These are phyloP conservation scores for Xiphophorus hellerii DNA, from an alignment of 2,113 vertebrate genomes.

Conservation along the genomic window DNA sequence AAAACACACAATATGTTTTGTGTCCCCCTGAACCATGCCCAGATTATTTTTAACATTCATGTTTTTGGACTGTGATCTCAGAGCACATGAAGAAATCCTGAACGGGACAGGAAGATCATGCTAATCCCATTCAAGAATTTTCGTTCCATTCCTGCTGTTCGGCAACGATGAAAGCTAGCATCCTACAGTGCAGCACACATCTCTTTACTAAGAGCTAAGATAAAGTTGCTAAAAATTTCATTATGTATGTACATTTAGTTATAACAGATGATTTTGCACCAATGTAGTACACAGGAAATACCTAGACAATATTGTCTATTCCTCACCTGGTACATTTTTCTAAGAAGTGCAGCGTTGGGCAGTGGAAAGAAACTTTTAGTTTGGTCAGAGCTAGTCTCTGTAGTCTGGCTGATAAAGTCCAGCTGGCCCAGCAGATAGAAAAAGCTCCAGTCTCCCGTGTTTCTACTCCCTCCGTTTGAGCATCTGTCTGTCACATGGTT, in stretches of 20 bases:
- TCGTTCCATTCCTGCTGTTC: no score
- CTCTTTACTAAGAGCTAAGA: not conserved
- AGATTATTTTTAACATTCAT: no score
- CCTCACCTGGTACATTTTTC: not conserved
- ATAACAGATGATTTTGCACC: not conserved
- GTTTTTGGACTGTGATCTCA: no score
- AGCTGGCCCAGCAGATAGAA: constrained; percentile 60
- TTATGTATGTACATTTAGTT: not conserved
- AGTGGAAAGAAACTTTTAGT: not conserved
- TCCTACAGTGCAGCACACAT: not conserved
- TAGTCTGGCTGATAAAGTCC: constrained; percentile 71
- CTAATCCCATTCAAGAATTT: no score
- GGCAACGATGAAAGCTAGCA: not conserved
- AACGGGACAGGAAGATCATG: no score
- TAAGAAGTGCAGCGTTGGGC: not conserved
- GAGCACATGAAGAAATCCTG: no score
- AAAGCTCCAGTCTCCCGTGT: constrained; percentile 26
- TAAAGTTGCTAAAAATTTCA: not conserved
- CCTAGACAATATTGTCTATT: not conserved
- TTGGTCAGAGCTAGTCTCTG: constrained; percentile 40
- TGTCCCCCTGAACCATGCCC: no score
- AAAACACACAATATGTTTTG: no score
- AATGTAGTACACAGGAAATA: not conserved
- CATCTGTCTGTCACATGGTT: constrained; percentile 59
- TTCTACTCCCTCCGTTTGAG: constrained; percentile 24